phyloP scores from a whole-genome alignment of 2,888 invertebrate species.

The Parochlus steinenii region DNA sequence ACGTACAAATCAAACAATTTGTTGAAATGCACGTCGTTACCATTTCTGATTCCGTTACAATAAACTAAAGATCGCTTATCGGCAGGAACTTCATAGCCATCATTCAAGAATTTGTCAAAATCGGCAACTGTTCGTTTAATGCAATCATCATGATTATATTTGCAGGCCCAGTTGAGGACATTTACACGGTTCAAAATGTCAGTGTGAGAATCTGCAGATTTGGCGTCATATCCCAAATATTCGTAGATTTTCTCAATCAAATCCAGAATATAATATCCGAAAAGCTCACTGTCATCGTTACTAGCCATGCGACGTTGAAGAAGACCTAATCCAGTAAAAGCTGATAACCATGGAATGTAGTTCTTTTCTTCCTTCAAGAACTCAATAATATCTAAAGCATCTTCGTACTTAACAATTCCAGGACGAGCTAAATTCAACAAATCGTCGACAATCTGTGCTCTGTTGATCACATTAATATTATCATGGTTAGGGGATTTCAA shows the following conservation, averaged over 20 bases:
- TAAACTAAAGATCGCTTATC: constrained; percentile 56
- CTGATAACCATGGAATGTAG: constrained; percentile 64
- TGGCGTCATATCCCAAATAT: constrained; percentile 33
- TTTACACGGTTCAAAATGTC: constrained; percentile 41
- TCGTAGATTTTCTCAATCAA: constrained; percentile 33
- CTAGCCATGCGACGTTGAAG: constrained; percentile 1
- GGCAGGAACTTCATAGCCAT: constrained; percentile 28
- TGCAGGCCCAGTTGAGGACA: constrained; percentile 46
- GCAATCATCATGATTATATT: constrained; percentile 41
- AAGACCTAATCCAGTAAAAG: constrained; percentile 19
- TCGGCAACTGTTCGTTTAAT: constrained; percentile 27
- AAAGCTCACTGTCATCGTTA: constrained; percentile 1
- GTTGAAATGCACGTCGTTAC: constrained; percentile 43
- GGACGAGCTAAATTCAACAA: constrained; percentile 55
- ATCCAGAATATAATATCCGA: constrained; percentile 30
- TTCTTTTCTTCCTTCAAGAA: constrained; percentile 52
- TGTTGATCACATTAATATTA: constrained; percentile 45
- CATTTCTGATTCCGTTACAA: constrained; percentile 54
- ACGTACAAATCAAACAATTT: constrained; percentile 44
- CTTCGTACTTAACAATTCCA: constrained; percentile 38
- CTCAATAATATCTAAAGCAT: constrained; percentile 44
- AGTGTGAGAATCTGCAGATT: constrained; percentile 32
- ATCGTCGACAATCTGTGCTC: constrained; percentile 63
- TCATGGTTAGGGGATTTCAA: constrained; percentile 30
- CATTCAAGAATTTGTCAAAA: constrained; percentile 2